phyloP scores from a whole-genome alignment of 2,797 vertebrate genomes.

The Tamandua tetradactyla region DNA sequence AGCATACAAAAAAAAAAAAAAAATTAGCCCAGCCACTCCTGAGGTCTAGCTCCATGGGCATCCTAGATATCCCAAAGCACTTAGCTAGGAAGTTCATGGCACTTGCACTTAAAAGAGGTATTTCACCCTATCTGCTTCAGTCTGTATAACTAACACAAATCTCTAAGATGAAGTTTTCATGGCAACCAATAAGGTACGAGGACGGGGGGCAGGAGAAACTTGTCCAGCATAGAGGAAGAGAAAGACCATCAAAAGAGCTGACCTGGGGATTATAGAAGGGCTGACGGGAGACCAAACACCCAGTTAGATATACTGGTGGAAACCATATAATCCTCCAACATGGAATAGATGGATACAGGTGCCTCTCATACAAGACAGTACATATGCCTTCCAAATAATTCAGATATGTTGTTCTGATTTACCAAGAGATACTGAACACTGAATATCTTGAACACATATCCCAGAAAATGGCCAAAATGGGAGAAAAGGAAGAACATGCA shows the following conservation, averaged over 20 bases:
- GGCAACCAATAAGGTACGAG: conserved; percentile 22
- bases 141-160: conserved; percentile 6
- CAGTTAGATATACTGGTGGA: neutral
- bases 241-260: neutral
- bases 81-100: neutral
- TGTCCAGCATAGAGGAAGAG: neutral
- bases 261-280: neutral
- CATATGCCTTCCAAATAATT: neutral
- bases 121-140: neutral
- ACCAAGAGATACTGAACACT: conserved; percentile 46
- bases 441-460: conserved; percentile 49
- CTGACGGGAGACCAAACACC: conserved; percentile 10
- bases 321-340: neutral
- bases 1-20: too few species aligned
- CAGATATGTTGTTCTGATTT: neutral
- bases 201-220: neutral
- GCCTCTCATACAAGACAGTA: neutral
- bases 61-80: conserved; percentile 10
- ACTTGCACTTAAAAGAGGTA: neutral
- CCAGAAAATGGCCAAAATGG: conserved; percentile 49
- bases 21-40: neutral
- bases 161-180: neutral
- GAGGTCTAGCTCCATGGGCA: neutral
- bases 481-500: conserved; percentile 68
- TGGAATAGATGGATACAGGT: neutral